A percentile compares a stretch with the other conserved stretches of the same genome.
Evolutionary conservation across 1,140 invertebrate species (phyloP).

Genomic region (Drosophila rhopaloa): DNA sequence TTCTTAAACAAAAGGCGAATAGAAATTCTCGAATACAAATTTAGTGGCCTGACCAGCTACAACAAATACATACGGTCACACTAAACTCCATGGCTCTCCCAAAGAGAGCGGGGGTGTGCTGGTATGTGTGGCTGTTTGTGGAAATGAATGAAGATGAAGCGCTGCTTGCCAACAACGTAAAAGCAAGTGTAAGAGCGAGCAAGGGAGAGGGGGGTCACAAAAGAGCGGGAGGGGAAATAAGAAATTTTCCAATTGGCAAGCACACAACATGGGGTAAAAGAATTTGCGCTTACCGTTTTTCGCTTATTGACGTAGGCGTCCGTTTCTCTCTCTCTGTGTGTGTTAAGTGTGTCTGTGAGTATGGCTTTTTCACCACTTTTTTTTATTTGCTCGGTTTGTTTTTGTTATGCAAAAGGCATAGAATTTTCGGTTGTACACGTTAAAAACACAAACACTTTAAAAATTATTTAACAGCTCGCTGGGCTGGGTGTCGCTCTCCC

Average conservation of each 20-base stretch:
- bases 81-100: conserved; percentile 30
- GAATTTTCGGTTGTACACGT: conserved; percentile 46
- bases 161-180: conserved; percentile 58
- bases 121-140: conserved; percentile 45
- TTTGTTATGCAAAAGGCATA: conserved; percentile 76
- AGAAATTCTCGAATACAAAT: conserved; percentile 34
- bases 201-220: conserved; percentile 16
- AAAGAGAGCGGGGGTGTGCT: conserved; percentile 22
- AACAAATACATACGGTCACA: conserved; percentile 72
- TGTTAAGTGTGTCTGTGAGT: conserved; percentile 31
- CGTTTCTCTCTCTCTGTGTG: conserved; percentile 20
- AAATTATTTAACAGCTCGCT: conserved; percentile 52
- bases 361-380: conserved; percentile 27
- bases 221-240: conserved; percentile 53
- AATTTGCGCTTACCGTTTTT: conserved; percentile 74
- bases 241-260: conserved; percentile 77
- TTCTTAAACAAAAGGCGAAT: conserved; percentile 34
- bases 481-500: conserved; percentile 12
- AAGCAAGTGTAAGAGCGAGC: conserved; percentile 48
- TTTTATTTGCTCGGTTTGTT: conserved; percentile 48
- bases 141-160: conserved; percentile 60
- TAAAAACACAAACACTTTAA: conserved; percentile 54
- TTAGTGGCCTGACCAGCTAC: conserved; percentile 69
- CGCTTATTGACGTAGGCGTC: conserved; percentile 70
- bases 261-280: conserved; percentile 33